These are phyloP conservation scores for Colossoma macropomum DNA, from an alignment of 2,113 vertebrate species.

Conservation along the genomic window DNA sequence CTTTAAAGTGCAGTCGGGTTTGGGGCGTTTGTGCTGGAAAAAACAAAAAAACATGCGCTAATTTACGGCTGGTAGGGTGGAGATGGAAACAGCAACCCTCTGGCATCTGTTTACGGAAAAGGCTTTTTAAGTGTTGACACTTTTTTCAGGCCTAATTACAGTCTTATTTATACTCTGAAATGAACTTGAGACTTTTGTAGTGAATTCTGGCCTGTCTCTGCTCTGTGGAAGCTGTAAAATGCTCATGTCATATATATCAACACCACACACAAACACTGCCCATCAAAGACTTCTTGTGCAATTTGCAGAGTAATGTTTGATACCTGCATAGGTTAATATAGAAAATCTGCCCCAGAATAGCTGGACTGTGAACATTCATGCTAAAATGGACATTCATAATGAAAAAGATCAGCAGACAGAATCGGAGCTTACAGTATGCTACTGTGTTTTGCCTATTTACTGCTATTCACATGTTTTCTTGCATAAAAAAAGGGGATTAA, in stretches of 20 bases:
- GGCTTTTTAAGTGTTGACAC: slow-evolving; percentile 17
- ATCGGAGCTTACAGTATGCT: no score
- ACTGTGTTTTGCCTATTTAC: no score
- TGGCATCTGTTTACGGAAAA: slow-evolving; percentile 34
- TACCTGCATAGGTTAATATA: no score
- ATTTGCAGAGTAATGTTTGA: no score
- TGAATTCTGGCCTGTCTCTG: background rate
- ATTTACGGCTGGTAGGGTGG: background rate
- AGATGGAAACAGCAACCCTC: slow-evolving; percentile 24
- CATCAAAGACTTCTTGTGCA: no score
- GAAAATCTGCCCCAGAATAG: no score
- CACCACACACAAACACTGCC: background rate
- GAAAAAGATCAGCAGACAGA: no score
- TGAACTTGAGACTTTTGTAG: background rate
- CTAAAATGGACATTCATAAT: no score
- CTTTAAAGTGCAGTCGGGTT: background rate
- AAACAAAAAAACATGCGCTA: background rate
- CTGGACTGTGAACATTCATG: no score
- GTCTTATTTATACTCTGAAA: slow-evolving; percentile 13
- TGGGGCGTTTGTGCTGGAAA: background rate
- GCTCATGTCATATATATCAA: background rate
- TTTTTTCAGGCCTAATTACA: slow-evolving; percentile 16
- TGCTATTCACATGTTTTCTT: no score
- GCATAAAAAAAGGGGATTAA: no score
- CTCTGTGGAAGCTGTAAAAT: background rate